phyloP scores from a whole-genome alignment of 1,140 invertebrate species.

The Callitettix versicolor region DNA sequence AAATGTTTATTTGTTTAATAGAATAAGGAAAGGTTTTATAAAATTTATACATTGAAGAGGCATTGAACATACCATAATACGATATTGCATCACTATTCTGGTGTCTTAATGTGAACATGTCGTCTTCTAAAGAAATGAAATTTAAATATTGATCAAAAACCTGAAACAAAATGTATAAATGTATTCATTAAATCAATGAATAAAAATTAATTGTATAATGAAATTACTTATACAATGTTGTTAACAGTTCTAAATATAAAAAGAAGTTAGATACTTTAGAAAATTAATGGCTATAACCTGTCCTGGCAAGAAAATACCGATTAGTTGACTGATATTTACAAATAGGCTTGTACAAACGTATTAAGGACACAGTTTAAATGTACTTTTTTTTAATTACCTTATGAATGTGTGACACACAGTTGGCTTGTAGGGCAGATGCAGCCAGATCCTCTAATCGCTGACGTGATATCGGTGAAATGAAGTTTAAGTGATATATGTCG shows the following conservation, averaged over 20 bases:
- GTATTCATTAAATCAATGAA: slow-evolving; percentile 8
- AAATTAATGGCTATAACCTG: no score
- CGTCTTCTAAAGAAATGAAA: slow-evolving; percentile 96
- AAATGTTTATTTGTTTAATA: no score
- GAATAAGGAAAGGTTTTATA: no score
- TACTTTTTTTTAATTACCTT: no score
- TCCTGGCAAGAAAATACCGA: no score
- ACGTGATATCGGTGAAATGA: slow-evolving; percentile 90
- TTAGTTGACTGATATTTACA: no score
- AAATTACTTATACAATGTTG: no score
- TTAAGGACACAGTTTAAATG: no score
- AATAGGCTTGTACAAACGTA: no score
- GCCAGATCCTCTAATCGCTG: slow-evolving; percentile 94
- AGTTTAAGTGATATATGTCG: slow-evolving; percentile 94
- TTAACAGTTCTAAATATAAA: no score
- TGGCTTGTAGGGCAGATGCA: slow-evolving; percentile 75
- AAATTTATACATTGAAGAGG: no score
- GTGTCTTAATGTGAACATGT: slow-evolving; percentile 89
- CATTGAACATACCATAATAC: slow-evolving; percentile 82
- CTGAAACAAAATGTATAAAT: slow-evolving; percentile 32
- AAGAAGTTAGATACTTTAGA: no score
- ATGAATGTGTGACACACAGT: slow-evolving; percentile 79
- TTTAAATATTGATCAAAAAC: slow-evolving; percentile 96
- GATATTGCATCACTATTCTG: slow-evolving; percentile 83
- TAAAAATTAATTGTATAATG: background rate